These are phyloP conservation scores for Bufo bufo DNA, from an alignment of 2,113 vertebrate species.

Conservation along the genomic window DNA sequence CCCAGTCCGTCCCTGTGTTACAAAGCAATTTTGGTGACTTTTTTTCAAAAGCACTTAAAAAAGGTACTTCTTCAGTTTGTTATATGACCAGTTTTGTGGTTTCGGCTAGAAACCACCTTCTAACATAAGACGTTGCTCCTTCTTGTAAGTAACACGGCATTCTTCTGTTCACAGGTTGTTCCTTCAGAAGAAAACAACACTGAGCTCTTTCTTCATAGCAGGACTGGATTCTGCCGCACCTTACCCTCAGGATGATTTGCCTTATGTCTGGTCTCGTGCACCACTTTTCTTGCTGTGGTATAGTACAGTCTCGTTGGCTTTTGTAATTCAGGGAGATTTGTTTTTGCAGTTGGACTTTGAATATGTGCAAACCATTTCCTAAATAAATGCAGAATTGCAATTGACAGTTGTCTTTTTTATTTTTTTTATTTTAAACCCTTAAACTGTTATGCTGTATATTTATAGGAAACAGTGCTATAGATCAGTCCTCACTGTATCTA, in stretches of 20 bases:
- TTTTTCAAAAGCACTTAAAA: too few species aligned
- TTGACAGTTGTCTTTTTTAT: background rate
- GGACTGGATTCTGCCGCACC: slow-evolving; percentile 24
- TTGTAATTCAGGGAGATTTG: slow-evolving; percentile 51
- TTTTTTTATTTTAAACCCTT: too few species aligned
- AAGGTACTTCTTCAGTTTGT: too few species aligned
- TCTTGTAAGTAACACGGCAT: background rate
- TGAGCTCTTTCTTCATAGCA: background rate
- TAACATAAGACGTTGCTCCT: background rate
- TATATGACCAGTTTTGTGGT: too few species aligned
- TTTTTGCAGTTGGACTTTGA: slow-evolving; percentile 41
- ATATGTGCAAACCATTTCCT: slow-evolving; percentile 50
- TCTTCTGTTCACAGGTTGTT: slow-evolving; percentile 46
- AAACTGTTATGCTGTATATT: too few species aligned
- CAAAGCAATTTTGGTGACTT: too few species aligned
- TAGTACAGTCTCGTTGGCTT: slow-evolving; percentile 13
- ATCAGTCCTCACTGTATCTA: too few species aligned
- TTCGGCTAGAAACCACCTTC: background rate
- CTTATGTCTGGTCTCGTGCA: slow-evolving; percentile 29
- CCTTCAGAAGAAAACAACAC: slow-evolving; percentile 53
- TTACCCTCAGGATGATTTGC: slow-evolving; percentile 52
- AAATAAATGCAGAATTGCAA: slow-evolving; percentile 45
- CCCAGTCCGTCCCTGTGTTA: too few species aligned
- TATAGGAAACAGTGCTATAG: too few species aligned
- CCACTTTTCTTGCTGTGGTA: slow-evolving; percentile 27